phyloP scores from a whole-genome alignment of 1,140 invertebrate genomes.

The Cotesia vestalis region DNA sequence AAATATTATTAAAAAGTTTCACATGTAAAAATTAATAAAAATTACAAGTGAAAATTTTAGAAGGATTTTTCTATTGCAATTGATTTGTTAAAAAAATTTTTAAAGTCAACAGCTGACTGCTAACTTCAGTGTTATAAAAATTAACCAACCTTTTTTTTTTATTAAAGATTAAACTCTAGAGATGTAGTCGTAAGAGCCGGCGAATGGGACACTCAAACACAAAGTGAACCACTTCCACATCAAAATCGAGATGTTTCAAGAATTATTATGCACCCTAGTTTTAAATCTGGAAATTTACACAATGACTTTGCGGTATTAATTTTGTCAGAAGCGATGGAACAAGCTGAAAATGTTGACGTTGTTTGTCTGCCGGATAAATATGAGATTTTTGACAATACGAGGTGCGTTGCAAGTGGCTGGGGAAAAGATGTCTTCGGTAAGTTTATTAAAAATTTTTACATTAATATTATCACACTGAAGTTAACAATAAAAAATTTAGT shows the following conservation, averaged over 20 bases:
- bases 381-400: slow-evolving; percentile 62
- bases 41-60: no score
- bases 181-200: slow-evolving; percentile 73
- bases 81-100: no score
- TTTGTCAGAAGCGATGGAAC: slow-evolving; percentile 63
- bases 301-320: slow-evolving; percentile 77
- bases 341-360: slow-evolving; percentile 74
- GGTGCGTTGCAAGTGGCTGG: slow-evolving; percentile 85
- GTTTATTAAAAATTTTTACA: slow-evolving; percentile 1
- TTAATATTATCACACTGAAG: no score
- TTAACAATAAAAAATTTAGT: no score
- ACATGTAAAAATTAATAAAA: no score
- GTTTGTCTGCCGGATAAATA: slow-evolving; percentile 72
- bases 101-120: no score
- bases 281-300: slow-evolving; percentile 67
- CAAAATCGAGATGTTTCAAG: slow-evolving; percentile 74
- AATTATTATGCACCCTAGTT: slow-evolving; percentile 67
- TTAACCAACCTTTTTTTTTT: slow-evolving; percentile 30
- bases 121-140: slow-evolving; percentile 38
- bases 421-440: slow-evolving; percentile 81
- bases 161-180: no score
- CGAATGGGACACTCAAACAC: slow-evolving; percentile 84
- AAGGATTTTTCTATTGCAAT: no score
- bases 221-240: slow-evolving; percentile 75
- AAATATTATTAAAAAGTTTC: no score